phyloP scores from a whole-genome alignment of 2,888 invertebrate species.

The Patella depressa region DNA sequence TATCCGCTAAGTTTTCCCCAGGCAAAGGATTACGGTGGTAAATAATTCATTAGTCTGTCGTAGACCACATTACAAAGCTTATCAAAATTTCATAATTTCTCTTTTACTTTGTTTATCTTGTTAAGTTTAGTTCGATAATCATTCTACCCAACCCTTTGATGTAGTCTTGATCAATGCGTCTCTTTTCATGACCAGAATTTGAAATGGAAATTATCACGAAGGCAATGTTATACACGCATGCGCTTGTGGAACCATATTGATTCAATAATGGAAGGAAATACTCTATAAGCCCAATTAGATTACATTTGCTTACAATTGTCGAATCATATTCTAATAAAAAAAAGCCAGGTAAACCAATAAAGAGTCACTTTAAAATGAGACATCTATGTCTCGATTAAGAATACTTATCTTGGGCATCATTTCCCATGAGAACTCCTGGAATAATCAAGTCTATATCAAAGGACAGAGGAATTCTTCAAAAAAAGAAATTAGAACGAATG shows the following conservation, averaged over 20 bases:
- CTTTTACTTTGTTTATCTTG: constrained; percentile 1
- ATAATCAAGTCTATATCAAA: background rate
- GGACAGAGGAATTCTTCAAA: background rate
- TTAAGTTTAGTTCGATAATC: constrained; percentile 9
- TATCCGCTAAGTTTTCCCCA: constrained; percentile 11
- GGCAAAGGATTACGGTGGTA: background rate
- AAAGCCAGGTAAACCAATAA: too few species aligned
- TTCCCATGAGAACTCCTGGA: background rate
- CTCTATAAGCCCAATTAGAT: too few species aligned
- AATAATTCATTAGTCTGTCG: constrained; percentile 7
- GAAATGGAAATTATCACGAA: background rate
- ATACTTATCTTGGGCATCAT: too few species aligned
- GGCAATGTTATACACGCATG: too few species aligned
- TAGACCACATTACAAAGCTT: constrained; percentile 2
- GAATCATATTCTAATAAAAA: too few species aligned
- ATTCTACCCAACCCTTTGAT: background rate
- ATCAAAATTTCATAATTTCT: constrained; percentile 4
- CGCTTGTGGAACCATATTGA: too few species aligned
- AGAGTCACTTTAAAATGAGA: too few species aligned
- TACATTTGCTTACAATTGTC: too few species aligned
- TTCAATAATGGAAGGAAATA: too few species aligned
- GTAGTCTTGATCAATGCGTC: background rate
- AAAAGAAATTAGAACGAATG: background rate
- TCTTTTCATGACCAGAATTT: background rate
- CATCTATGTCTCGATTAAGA: too few species aligned